These are phyloP conservation scores for Polymixis flavicincta DNA, from an alignment of 2,888 invertebrate genomes.

Conservation along the genomic window DNA sequence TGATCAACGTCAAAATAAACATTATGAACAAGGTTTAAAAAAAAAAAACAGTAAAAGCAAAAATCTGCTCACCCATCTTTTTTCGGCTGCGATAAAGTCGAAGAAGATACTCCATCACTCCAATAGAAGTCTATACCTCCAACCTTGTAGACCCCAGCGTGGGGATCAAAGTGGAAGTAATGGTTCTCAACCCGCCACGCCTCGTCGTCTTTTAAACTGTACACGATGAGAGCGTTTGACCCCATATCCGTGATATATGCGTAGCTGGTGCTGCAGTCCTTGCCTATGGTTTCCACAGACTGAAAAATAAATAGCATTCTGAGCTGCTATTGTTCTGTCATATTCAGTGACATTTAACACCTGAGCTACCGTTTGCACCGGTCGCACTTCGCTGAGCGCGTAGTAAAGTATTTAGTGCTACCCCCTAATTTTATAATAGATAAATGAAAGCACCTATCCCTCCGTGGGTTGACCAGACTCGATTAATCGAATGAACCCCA, in stretches of 20 bases:
- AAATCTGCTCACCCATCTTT: slow-evolving; percentile 80
- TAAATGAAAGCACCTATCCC: too few relatives aligned
- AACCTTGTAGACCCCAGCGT: slow-evolving; percentile 93
- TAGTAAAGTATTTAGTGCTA: too few relatives aligned
- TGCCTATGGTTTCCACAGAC: slow-evolving; percentile 92
- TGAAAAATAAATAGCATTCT: slow-evolving; percentile 67
- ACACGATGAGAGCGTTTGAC: slow-evolving; percentile 93
- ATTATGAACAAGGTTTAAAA: too few relatives aligned
- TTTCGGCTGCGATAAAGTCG: slow-evolving; percentile 90
- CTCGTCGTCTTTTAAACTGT: slow-evolving; percentile 91
- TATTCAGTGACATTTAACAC: too few relatives aligned
- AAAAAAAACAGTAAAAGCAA: too few relatives aligned
- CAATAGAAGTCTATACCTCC: slow-evolving; percentile 95
- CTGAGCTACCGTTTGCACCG: too few relatives aligned
- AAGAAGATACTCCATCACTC: slow-evolving; percentile 94
- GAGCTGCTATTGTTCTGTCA: background rate
- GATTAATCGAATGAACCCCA: too few relatives aligned
- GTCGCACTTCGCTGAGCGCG: too few relatives aligned
- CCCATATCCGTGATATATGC: slow-evolving; percentile 94
- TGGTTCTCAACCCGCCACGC: slow-evolving; percentile 94
- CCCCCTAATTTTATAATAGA: too few relatives aligned
- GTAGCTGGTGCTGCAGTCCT: slow-evolving; percentile 87
- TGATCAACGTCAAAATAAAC: too few relatives aligned
- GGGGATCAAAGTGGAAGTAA: slow-evolving; percentile 94
- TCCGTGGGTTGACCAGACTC: too few relatives aligned